Evolutionary conservation across 2,797 vertebrate genomes (phyloP), one percentile per base, ranked within the genome.

Genomic region (Tapirus indicus): DNA sequence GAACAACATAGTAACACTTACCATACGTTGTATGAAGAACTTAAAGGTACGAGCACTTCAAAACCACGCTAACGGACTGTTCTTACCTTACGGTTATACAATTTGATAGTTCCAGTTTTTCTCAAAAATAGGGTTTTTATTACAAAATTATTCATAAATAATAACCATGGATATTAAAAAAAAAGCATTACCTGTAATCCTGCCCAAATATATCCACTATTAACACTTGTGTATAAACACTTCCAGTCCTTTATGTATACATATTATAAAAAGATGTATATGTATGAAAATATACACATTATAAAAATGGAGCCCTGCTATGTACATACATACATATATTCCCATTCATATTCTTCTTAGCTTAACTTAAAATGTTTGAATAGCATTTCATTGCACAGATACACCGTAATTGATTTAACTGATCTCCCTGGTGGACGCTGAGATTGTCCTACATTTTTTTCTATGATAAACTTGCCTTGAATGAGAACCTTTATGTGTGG

Each of bases 21-120:
- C 0, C 0, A 7, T 3, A 11, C 44, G 0, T 0, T 1, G 2
- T 0, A 0, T 0, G 12, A 32, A 13, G 20, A 7, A 32, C 7
- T 0, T 0, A 0, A 6, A 6, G 25, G 27, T 18, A 0, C 0
- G 17, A 7, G 29, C 1, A 2, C 20, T 14, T 58, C 52, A 7
- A 38, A 54, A 3, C 14, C 17, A 17, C 7, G 0, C 38, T 1
- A 7, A n/a, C 5, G 17, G 4, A 27, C 23, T 6, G 21, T 11
- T 3, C n/a, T 27, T 49, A 41, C 0, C 21, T 7, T 5, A 23
- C 1, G 32, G 66, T n/a, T 27, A 23, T 5, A 21, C 17, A 3
- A 23, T 6, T 10, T 58, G 35, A 75, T n/a, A 17, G 23, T 8
- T 17, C 35, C 52, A 11, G 35, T 12, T 47, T 41, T 64, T 62